Percentiles rank a stretch among this genome's conserved stretches.
phyloP scores from a whole-genome alignment of 2,888 invertebrate species.

The Acholoe squamosa region DNA sequence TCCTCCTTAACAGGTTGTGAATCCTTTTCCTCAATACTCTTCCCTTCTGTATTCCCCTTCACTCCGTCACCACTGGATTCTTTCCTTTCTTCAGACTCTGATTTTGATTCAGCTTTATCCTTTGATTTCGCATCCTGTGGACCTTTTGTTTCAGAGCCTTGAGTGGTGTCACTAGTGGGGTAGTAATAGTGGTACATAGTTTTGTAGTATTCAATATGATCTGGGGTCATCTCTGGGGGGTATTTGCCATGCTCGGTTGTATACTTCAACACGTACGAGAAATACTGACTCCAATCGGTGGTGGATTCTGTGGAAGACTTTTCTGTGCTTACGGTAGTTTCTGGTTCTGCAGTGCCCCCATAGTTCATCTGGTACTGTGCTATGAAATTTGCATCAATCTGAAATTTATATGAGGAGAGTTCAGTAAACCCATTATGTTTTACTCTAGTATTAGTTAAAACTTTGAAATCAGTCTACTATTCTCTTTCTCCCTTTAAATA shows the following conservation, averaged over 20 bases:
- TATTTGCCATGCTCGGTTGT: background rate
- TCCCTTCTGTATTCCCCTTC: background rate
- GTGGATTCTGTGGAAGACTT: background rate
- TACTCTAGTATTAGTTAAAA: no score
- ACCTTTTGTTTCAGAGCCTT: constrained; percentile 19
- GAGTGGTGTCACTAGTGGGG: constrained; percentile 58
- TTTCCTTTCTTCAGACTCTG: background rate
- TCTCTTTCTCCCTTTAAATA: no score
- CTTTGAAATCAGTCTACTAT: no score
- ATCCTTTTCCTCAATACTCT: background rate
- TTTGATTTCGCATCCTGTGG: background rate
- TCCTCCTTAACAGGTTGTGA: constrained; percentile 13
- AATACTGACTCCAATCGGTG: constrained; percentile 45
- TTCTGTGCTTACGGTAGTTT: background rate
- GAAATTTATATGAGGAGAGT: constrained; percentile 70
- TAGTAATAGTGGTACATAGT: constrained; percentile 75
- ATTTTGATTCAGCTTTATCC: constrained; percentile 37
- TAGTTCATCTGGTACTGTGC: constrained; percentile 98
- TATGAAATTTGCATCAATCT: constrained; percentile 97
- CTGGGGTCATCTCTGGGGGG: constrained; percentile 17
- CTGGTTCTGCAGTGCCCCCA: constrained; percentile 75
- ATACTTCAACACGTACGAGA: constrained; percentile 28
- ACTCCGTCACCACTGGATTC: background rate
- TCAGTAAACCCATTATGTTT: background rate
- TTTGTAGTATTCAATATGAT: constrained; percentile 71